Percentiles rank a stretch among this genome's conserved stretches.
These are phyloP conservation scores for Calephelis nemesis DNA, from an alignment of 1,140 invertebrate species.

Conservation along the genomic window DNA sequence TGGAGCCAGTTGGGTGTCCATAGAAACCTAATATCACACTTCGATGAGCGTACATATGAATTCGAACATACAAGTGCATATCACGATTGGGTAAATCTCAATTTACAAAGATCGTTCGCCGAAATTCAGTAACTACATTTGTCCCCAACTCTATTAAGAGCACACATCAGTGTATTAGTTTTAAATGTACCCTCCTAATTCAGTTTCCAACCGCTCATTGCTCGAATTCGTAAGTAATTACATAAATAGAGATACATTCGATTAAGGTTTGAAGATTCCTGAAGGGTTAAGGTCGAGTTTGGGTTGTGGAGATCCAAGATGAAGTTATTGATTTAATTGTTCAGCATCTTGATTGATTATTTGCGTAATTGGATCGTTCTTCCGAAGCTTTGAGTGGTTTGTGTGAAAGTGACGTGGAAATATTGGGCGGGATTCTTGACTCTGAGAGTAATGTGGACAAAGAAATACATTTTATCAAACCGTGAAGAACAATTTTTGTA, in stretches of 20 bases:
- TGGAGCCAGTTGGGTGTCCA: too few relatives aligned
- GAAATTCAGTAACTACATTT: too few relatives aligned
- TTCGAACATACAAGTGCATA: too few relatives aligned
- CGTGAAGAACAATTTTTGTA: neutral
- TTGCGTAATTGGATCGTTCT: constrained; percentile 34
- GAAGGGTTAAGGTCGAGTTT: constrained; percentile 21
- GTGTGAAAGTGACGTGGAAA: constrained; percentile 10
- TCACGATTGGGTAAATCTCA: too few relatives aligned
- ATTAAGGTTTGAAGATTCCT: constrained; percentile 19
- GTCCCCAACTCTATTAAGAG: neutral
- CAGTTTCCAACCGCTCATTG: constrained; percentile 13
- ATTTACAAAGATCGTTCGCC: too few relatives aligned
- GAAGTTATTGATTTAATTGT: constrained; percentile 34
- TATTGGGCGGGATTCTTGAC: neutral
- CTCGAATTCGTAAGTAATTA: constrained; percentile 14
- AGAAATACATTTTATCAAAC: constrained; percentile 8
- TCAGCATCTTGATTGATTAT: constrained; percentile 33
- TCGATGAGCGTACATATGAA: too few relatives aligned
- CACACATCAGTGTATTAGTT: constrained; percentile 8
- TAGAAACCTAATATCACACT: too few relatives aligned
- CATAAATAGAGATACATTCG: constrained; percentile 20
- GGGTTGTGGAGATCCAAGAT: constrained; percentile 14
- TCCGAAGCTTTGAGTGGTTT: constrained; percentile 18
- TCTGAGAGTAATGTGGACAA: constrained; percentile 3
- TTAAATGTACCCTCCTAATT: constrained; percentile 18